A percentile compares a stretch with the other conserved stretches of the same genome.
These are phyloP conservation scores for Spodoptera littoralis DNA, from an alignment of 2,888 invertebrate genomes.

Conservation along the genomic window DNA sequence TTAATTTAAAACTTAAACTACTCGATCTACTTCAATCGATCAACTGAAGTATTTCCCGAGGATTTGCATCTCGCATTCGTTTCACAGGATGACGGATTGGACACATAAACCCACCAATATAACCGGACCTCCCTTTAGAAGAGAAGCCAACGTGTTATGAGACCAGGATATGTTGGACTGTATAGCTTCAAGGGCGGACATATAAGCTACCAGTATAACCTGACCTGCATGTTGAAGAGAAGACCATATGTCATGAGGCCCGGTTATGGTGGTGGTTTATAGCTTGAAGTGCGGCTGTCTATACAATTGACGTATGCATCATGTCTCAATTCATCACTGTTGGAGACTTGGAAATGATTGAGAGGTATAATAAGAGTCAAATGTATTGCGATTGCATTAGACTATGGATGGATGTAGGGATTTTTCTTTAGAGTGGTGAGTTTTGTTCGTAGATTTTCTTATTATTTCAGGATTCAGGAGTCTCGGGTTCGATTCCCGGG, in stretches of 20 bases:
- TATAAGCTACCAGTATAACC: too few species aligned
- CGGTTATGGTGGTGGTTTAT: too few species aligned
- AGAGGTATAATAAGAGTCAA: constrained; percentile 39
- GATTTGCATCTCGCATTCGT: constrained; percentile 23
- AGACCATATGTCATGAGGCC: too few species aligned
- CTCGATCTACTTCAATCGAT: constrained; percentile 30
- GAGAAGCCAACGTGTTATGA: too few species aligned
- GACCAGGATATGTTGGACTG: too few species aligned
- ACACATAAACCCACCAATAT: too few species aligned
- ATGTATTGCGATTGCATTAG: constrained; percentile 21
- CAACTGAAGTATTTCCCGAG: constrained; percentile 19
- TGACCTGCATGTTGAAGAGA: too few species aligned
- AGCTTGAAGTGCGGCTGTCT: too few species aligned
- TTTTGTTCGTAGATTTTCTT: constrained; percentile 9
- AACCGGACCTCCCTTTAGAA: too few species aligned
- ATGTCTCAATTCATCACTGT: constrained; percentile 37
- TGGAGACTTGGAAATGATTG: constrained; percentile 39
- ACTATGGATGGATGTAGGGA: constrained; percentile 27
- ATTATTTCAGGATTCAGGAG: too few species aligned
- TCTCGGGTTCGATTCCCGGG: too few species aligned
- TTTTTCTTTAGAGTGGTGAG: constrained; percentile 9
- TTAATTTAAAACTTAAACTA: constrained; percentile 16
- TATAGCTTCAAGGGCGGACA: too few species aligned
- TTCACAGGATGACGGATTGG: constrained; percentile 46
- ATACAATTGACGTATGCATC: constrained; percentile 44